Evolutionary conservation across 2,888 invertebrate genomes (phyloP), one percentile per base, ranked within the genome.

Genomic region (Drosophila austrosaltans): DNA sequence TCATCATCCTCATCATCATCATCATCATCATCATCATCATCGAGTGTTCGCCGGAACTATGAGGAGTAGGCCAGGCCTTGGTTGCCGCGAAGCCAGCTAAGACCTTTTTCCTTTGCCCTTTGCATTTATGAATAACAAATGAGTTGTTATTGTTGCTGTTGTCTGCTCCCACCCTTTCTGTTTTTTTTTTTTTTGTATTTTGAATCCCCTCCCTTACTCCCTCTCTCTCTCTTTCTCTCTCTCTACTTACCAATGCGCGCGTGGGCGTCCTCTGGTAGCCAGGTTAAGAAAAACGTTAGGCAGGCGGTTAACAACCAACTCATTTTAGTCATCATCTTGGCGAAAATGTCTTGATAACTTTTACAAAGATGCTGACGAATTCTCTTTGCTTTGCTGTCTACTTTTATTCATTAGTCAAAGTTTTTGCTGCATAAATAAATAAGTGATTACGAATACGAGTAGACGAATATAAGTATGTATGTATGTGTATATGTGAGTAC

Each of bases 161-260:
- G 8, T 48, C 12, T 6, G 65, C 75, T 75, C 75, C 72, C 75
- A 8, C 16, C n/a, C 7, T 8, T 30, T 25, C n/a, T 2, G 3
- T 12, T 36, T 36, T 10, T 32, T 32, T 32, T 32, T 32, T 32
- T 32, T 32, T 32, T 32, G 6, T 5, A 5, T 32, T 32, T 32
- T 32, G 32, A 32, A 36, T 4, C 12, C 10, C 2, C 39, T 7
- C 20, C 42, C 30, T 16, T 16, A 16, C 16, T 16, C 16, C 16
- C 16, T 16, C 16, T 16, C 16, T 16, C 16, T 16, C 16, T 16
- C 16, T 16, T 1, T 1, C 2, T 1, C 25, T 5, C 22, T 8
- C n/a, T 65, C 57, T 80, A 91, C 91, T 92, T 85, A 91, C 91
- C 91, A 72, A 91, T 92, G 68, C 92, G 89, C 65, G 91, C 92